Conservation (phyloP, 2,888 invertebrate species). For the Homarus gammarus region DNA sequence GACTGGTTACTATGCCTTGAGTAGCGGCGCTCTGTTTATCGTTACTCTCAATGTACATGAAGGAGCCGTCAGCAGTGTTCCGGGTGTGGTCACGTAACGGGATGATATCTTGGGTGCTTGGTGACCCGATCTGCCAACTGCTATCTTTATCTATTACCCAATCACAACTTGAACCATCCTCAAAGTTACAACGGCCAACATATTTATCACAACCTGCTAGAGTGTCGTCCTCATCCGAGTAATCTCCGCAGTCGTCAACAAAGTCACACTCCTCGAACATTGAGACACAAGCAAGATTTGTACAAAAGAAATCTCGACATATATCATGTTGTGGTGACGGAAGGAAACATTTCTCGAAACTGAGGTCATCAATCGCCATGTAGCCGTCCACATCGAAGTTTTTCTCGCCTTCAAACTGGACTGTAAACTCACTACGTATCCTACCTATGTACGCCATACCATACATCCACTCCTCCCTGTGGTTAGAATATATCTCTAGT, state of each 20-base stretch:
- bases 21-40: background rate
- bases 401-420: constrained; percentile 13
- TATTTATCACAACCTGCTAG: constrained; percentile 12
- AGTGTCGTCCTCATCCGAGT: constrained; percentile 23
- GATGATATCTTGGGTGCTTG: constrained; percentile 31
- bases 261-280: constrained; percentile 24
- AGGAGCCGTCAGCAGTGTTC: constrained; percentile 27
- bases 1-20: constrained; percentile 8
- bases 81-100: constrained; percentile 42
- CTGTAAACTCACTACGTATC: constrained; percentile 24
- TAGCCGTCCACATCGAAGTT: constrained; percentile 44
- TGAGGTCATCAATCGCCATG: constrained; percentile 41
- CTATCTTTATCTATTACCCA: constrained; percentile 3
- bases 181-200: constrained; percentile 35
- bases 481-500: background rate
- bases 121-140: constrained; percentile 22
- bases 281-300: constrained; percentile 37
- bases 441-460: constrained; percentile 33
- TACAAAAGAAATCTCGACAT: constrained; percentile 10
- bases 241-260: constrained; percentile 54
- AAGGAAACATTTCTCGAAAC: constrained; percentile 40
- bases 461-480: constrained; percentile 33
- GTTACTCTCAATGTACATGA: constrained; percentile 35
- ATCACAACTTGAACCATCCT: constrained; percentile 26
- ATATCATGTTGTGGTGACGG: constrained; percentile 13